Base-by-base conservation (phyloP, 1,140 invertebrate genomes). In the Drosophila burlai region DNA sequence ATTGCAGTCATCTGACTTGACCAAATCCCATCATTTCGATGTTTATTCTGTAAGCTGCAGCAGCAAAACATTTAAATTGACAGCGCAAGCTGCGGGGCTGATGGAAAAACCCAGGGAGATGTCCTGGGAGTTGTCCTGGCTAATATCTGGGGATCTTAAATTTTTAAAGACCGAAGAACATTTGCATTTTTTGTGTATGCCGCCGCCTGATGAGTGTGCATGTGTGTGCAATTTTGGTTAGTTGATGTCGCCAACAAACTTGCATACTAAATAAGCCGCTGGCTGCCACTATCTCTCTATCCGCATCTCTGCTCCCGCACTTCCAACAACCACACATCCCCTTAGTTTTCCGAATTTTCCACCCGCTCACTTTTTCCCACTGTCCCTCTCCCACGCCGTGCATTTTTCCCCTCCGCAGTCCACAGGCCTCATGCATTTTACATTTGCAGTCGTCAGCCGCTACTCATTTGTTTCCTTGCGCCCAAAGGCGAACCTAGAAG, bases 201-300 rank as follows among this genome's bases (percentile, higher is more conserved):
- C 49, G 50, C 21, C 24, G 29, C 49, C 38, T 61, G 40, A 34
- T 67, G 65, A 40, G 40, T 47, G 58, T 66, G 63, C 65, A 49
- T 74, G 43, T 77, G 67, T 69, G 60, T 64, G 82, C 62, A 73
- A 63, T 80, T 87, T 76, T 57, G 69, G 83, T 86, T 82, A 68
- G 75, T 85, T 80, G 66, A 89, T 82, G 85, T 82, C 79, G 81
- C 79, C 76, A 69, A 90, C 81, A 85, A 85, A 82, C 76, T 66
- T 80, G 85, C 82, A 90, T 91, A 90, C 81, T 82, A 90, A 90
- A 90, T 91, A 90, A 90, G 86, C 79, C 69, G 64, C 64, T 78
- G 64, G 74, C 64, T 78, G 62, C 74, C 73, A 59, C 74, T 54
- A 73, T 74, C 71, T 74, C 68, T 63, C 73, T 65, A 67, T 76